These are phyloP conservation scores for Epizoanthus rinbou DNA, from an alignment of 92 coral and sea anemone genomes.

Conservation along the genomic window DNA sequence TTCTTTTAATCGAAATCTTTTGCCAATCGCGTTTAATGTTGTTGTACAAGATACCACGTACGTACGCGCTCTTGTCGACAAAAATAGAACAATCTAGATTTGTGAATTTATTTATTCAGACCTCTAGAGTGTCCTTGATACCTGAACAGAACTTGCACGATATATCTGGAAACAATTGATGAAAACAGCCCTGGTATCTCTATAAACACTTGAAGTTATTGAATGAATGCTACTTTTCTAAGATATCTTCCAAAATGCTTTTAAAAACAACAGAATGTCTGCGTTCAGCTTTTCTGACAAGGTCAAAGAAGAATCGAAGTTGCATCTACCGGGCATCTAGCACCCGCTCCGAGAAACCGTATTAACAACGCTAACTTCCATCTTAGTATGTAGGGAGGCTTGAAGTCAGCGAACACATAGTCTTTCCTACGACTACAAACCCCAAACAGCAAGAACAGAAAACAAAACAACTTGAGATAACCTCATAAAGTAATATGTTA, in stretches of 20 bases:
- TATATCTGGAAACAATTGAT: neutral
- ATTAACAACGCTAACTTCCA: neutral
- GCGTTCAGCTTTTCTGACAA: neutral
- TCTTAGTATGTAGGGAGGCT: neutral
- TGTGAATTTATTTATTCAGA: constrained; percentile 29
- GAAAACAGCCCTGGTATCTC: neutral
- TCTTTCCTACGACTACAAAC: neutral
- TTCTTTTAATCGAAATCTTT: neutral
- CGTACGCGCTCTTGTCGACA: constrained; percentile 18
- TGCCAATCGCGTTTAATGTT: constrained; percentile 7
- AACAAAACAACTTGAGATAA: neutral
- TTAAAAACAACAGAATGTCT: constrained; percentile 5
- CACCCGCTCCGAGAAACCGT: constrained; percentile 14
- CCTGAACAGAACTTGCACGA: neutral
- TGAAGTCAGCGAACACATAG: neutral
- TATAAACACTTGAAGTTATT: neutral
- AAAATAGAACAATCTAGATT: constrained; percentile 41
- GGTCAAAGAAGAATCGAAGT: neutral
- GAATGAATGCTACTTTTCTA: neutral
- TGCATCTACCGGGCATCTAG: neutral
- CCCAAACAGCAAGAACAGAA: constrained; percentile 2
- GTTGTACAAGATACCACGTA: neutral
- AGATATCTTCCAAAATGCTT: neutral
- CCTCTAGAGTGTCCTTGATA: constrained; percentile 26
- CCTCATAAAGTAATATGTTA: neutral